phyloP scores from a whole-genome alignment of 1,140 invertebrate genomes.

The Euglossa dilemma region DNA sequence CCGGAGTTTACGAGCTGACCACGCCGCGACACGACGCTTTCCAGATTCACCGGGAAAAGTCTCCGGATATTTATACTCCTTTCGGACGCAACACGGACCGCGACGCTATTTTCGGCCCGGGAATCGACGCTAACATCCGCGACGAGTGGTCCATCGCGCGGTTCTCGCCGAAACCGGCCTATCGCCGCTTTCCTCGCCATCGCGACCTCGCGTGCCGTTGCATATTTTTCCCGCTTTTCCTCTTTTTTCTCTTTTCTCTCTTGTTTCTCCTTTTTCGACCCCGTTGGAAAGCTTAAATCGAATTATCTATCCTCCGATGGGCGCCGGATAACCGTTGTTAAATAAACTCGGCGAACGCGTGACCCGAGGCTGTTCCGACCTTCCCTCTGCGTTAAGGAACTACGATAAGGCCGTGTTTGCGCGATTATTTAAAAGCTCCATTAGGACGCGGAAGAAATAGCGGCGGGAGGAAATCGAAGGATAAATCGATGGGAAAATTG shows the following conservation, averaged over 20 bases:
- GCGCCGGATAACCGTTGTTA: conserved; percentile 2
- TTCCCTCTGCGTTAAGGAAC: background rate
- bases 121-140: background rate
- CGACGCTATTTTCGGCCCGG: background rate
- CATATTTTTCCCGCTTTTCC: no score
- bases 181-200: no score
- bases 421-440: background rate
- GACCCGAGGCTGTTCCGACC: conserved; percentile 12
- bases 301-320: background rate
- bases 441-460: background rate
- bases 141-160: background rate
- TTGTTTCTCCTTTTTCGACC: no score
- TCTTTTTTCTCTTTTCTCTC: no score
- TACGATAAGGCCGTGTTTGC: background rate
- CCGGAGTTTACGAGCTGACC: conserved; percentile 34
- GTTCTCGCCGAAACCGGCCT: no score
- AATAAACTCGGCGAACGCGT: background rate
- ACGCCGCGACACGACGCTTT: conserved; percentile 18
- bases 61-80: conserved; percentile 45
- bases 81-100: background rate
- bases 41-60: conserved; percentile 35
- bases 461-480: background rate
- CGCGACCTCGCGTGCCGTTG: background rate
- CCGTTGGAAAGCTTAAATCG: no score
- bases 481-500: conserved; percentile 20